Evolutionary conservation across 2,888 invertebrate genomes (phyloP).

Genomic region (Torymus auratus): DNA sequence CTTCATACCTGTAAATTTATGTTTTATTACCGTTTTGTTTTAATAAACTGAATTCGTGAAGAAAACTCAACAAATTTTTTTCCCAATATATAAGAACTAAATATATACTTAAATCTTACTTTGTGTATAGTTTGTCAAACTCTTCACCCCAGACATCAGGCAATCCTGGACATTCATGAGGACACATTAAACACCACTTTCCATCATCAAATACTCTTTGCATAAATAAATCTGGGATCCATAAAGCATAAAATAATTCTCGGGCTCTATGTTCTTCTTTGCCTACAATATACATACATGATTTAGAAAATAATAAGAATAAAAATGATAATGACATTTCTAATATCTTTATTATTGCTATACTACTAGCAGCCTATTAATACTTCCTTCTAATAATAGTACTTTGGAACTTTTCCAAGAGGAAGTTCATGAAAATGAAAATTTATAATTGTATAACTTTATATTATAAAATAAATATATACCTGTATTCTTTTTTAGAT

Average conservation of each 20-base stretch:
- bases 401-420: too few relatives aligned
- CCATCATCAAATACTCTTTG: slow-evolving; percentile 90
- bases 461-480: too few relatives aligned
- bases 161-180: slow-evolving; percentile 93
- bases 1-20: slow-evolving; percentile 83
- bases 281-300: slow-evolving; percentile 73
- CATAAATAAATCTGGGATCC: slow-evolving; percentile 99
- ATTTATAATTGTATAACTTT: too few relatives aligned
- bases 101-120: slow-evolving; percentile 75
- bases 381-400: too few relatives aligned
- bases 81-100: too few relatives aligned
- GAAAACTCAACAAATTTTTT: too few relatives aligned
- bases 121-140: slow-evolving; percentile 91
- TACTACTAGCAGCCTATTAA: too few relatives aligned
- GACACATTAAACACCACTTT: slow-evolving; percentile 98
- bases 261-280: slow-evolving; percentile 96
- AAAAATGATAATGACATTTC: slow-evolving; percentile 16
- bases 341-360: too few relatives aligned
- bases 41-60: too few relatives aligned
- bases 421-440: too few relatives aligned
- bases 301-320: too few relatives aligned
- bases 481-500: slow-evolving; percentile 94
- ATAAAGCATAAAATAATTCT: slow-evolving; percentile 97
- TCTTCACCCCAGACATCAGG: slow-evolving; percentile 96
- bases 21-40: too few relatives aligned